Evolutionary conservation across 2,797 vertebrate species (phyloP), one percentile per base, ranked within the genome.

Genomic region (Pseudomugil tenellus): DNA sequence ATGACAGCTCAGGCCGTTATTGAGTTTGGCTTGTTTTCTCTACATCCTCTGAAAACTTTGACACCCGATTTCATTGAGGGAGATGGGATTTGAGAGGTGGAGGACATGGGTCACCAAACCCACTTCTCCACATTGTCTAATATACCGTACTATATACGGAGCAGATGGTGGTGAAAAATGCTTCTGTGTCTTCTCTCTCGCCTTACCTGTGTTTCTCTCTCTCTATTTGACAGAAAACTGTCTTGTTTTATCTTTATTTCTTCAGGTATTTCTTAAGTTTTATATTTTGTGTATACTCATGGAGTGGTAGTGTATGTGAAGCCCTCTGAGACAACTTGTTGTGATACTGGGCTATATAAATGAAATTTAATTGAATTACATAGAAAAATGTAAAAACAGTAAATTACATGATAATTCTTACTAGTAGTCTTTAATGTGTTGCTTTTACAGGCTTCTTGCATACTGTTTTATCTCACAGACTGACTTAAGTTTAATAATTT

Each of bases 21-120:
- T 75, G 83, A 91, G 88, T 92, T 92, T 76, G 83, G 87, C 90
- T 92, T 92, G 90, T 92, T 92, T 92, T 92, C 89, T 84, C 84
- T 81, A 83, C 77, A 87, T 91, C 87, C 80, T 79, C 84, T 83
- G 87, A 85, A 91, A 89, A 91, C 91, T 88, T 87, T 93, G 92
- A 92, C 90, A 92, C 87, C 79, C 88, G 88, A 90, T 91, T 91
- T 91, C 87, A 92, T 88, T 89, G 84, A 92, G 63, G 85, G 83
- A 90, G 86, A 91, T 85, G 74, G 83, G 85, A 92, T 91, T 91
- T 91, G 91, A 92, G 90, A 91, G 85, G 87, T 84, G 80, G 81
- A 73, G 83, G 87, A 92, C 84, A 89, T 52, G 87, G 86, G 85
- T 91, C 89, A 74, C 82, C 79, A 87, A 79, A 77, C 81, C 80